phyloP scores from a whole-genome alignment of 2,113 vertebrate species.

The Cyphomyrus discorhynchus region DNA sequence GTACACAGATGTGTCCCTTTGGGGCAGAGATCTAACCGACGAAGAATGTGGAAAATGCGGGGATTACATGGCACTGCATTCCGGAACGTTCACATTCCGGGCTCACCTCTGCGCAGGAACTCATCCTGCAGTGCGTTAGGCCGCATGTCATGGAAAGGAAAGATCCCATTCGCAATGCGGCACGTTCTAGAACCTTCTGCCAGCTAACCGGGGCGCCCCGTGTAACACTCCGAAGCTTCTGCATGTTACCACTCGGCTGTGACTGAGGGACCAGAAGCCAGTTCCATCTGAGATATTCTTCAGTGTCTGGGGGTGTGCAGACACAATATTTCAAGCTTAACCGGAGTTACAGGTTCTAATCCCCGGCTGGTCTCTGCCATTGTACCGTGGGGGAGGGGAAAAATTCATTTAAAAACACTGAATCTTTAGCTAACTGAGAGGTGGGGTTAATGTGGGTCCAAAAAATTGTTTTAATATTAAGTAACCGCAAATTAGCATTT shows the following conservation, averaged over 20 bases:
- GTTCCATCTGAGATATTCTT: background rate
- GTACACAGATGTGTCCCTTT: background rate
- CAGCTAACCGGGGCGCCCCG: background rate
- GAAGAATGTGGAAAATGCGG: background rate
- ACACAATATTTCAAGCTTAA: background rate
- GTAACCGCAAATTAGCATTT: background rate
- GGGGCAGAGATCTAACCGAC: background rate
- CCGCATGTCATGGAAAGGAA: background rate
- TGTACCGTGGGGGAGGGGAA: background rate
- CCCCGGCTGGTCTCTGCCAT: background rate
- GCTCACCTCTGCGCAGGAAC: background rate
- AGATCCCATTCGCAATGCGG: background rate
- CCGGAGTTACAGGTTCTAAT: background rate
- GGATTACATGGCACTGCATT: background rate
- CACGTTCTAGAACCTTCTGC: background rate
- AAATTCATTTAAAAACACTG: background rate
- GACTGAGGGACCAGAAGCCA: background rate
- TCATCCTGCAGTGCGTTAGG: background rate
- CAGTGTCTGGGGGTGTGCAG: background rate
- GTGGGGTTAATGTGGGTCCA: background rate
- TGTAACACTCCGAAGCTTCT: background rate
- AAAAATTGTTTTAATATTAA: background rate
- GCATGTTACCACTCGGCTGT: background rate
- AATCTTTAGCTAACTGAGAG: background rate
- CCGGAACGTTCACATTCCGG: background rate